Evolutionary conservation across 2,888 invertebrate genomes (phyloP).

Genomic region (Drosophila ustulata): DNA sequence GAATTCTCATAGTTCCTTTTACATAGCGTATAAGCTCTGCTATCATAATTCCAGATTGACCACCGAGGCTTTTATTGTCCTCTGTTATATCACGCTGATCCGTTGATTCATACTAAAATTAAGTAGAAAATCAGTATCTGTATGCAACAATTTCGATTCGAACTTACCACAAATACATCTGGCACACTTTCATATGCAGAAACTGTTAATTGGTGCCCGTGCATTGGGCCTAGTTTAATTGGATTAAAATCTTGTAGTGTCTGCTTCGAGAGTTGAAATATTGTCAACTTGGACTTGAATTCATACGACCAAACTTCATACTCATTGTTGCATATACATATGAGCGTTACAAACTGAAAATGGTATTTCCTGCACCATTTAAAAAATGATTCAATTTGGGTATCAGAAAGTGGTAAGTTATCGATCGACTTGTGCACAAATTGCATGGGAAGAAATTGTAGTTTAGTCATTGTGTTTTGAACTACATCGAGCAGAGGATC

Average conservation of each 20-base stretch:
- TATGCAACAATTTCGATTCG: background rate
- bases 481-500: constrained; percentile 1
- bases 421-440: constrained; percentile 13
- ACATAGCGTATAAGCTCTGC: constrained; percentile 12
- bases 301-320: constrained; percentile 19
- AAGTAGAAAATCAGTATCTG: background rate
- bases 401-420: background rate
- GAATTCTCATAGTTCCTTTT: background rate
- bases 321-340: background rate
- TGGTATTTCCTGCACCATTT: constrained; percentile 4
- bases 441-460: background rate
- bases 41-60: constrained; percentile 22
- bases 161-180: constrained; percentile 24
- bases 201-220: background rate
- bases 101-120: constrained; percentile 16
- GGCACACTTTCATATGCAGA: background rate
- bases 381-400: constrained; percentile 3
- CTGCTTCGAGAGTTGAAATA: background rate
- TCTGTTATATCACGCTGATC: constrained; percentile 8
- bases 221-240: background rate
- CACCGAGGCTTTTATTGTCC: constrained; percentile 12
- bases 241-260: background rate
- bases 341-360: background rate
- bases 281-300: background rate
- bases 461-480: background rate